These are phyloP conservation scores for Coilia nasus DNA, from an alignment of 2,797 vertebrate genomes.

Conservation along the genomic window DNA sequence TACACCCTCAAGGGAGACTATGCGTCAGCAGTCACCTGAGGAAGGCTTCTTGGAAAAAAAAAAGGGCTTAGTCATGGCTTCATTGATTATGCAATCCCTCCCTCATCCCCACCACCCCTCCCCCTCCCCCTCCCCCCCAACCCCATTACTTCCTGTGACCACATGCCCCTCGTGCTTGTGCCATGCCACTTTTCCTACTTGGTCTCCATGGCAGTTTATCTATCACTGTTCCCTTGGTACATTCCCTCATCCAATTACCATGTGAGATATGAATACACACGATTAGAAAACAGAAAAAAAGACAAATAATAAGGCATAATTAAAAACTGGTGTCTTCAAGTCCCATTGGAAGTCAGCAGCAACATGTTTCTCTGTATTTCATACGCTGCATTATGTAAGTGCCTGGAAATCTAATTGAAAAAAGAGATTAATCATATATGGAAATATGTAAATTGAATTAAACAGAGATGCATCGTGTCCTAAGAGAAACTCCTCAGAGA, in stretches of 20 bases:
- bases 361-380: slow-evolving; percentile 43
- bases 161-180: not conserved
- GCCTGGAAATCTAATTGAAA: slow-evolving; percentile 58
- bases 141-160: not conserved
- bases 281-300: not conserved
- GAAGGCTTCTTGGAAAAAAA: slow-evolving; percentile 36
- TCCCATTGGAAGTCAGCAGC: slow-evolving; percentile 32
- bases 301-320: slow-evolving; percentile 15
- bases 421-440: slow-evolving; percentile 59
- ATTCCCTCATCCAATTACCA: not conserved
- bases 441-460: slow-evolving; percentile 60
- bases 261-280: not conserved
- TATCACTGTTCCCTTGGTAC: not conserved
- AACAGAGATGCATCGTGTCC: slow-evolving; percentile 49
- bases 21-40: slow-evolving; percentile 55
- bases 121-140: slow-evolving; percentile 24
- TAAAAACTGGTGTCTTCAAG: slow-evolving; percentile 15
- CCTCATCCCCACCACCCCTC: slow-evolving; percentile 47
- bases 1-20: not conserved
- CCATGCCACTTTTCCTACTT: not conserved
- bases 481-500: slow-evolving; percentile 55
- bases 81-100: slow-evolving; percentile 53
- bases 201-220: not conserved
- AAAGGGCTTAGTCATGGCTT: slow-evolving; percentile 54
- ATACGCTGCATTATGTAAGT: slow-evolving; percentile 30